A percentile compares a stretch with the other conserved stretches of the same genome.
Conservation (phyloP, 1,140 invertebrate genomes). For the Diorhabda elongata region DNA sequence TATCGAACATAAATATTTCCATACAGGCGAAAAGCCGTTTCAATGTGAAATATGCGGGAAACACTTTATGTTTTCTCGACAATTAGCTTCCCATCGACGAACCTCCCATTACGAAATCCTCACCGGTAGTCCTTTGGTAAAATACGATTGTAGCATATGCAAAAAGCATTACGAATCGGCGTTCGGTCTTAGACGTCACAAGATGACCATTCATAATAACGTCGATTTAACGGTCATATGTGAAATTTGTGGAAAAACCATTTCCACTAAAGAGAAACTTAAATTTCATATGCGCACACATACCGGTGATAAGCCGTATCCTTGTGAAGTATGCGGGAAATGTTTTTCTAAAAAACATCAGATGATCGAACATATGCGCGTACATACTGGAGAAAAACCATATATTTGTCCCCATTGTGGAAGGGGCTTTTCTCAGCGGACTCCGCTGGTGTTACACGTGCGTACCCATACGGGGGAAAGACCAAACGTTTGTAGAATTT, state of each 20-base stretch:
- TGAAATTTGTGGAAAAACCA: conserved; percentile 43
- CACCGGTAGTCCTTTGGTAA: conserved; percentile 23
- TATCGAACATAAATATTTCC: conserved; percentile 45
- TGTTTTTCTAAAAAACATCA: conserved; percentile 47
- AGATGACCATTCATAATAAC: conserved; percentile 14
- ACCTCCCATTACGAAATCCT: conserved; percentile 39
- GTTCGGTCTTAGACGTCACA: conserved; percentile 10
- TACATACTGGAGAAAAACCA: conserved; percentile 51
- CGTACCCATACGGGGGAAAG: conserved; percentile 47
- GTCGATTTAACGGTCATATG: conserved; percentile 47
- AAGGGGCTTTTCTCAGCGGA: conserved; percentile 65
- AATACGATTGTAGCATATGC: conserved; percentile 38
- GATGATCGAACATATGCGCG: conserved; percentile 47
- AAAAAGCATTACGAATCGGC: conserved; percentile 38
- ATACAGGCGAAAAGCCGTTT: conserved; percentile 59
- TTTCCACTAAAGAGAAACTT: conserved; percentile 40
- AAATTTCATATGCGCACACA: conserved; percentile 50
- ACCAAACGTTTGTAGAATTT: conserved; percentile 48
- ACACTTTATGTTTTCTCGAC: conserved; percentile 43
- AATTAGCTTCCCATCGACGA: conserved; percentile 40
- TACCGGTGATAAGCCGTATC: conserved; percentile 56
- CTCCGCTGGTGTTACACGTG: conserved; percentile 55
- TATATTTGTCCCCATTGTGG: conserved; percentile 54
- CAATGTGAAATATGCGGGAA: conserved; percentile 60
- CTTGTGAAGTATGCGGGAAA: conserved; percentile 50